A percentile compares a stretch with the other conserved stretches of the same genome.
Evolutionary conservation across 2,113 vertebrate species (phyloP).

Genomic region (Nothoprocta pentlandii): DNA sequence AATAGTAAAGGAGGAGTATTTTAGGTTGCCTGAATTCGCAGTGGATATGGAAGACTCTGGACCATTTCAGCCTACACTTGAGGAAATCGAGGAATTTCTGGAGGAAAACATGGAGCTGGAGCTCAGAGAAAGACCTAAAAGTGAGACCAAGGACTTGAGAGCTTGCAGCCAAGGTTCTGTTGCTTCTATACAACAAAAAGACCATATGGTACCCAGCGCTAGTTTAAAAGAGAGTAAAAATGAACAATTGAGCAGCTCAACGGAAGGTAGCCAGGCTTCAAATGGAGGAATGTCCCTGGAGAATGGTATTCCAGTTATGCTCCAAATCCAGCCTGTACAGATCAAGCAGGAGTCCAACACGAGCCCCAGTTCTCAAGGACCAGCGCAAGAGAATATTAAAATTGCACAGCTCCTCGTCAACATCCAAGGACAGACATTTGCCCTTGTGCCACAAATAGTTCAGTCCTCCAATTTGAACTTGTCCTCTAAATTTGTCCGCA

Average conservation of each 20-base stretch:
- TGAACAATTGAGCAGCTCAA: constrained; percentile 54
- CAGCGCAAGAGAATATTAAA: constrained; percentile 87
- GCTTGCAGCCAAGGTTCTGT: constrained; percentile 74
- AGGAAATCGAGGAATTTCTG: constrained; percentile 96
- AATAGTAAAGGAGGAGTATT: constrained; percentile 84
- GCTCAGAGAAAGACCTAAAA: constrained; percentile 81
- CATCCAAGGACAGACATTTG: constrained; percentile 95
- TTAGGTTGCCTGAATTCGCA: constrained; percentile 84
- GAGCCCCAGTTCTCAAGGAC: constrained; percentile 74
- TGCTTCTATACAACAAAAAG: constrained; percentile 76
- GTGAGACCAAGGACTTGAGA: constrained; percentile 75
- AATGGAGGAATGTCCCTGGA: constrained; percentile 73
- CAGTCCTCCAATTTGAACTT: constrained; percentile 85
- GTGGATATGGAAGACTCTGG: constrained; percentile 87
- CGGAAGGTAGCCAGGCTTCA: constrained; percentile 73
- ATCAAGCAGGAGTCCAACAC: constrained; percentile 86
- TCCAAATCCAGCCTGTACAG: constrained; percentile 90
- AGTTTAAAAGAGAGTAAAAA: constrained; percentile 75
- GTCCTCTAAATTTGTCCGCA: constrained; percentile 93
- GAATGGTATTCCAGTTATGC: constrained; percentile 84
- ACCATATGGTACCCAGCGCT: constrained; percentile 81
- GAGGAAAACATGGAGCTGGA: constrained; percentile 94
- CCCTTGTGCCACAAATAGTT: constrained; percentile 91
- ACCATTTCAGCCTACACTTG: constrained; percentile 93
- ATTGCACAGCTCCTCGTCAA: constrained; percentile 92